These are phyloP conservation scores for Todus mexicanus DNA, from an alignment of 2,797 vertebrate genomes.

Conservation along the genomic window DNA sequence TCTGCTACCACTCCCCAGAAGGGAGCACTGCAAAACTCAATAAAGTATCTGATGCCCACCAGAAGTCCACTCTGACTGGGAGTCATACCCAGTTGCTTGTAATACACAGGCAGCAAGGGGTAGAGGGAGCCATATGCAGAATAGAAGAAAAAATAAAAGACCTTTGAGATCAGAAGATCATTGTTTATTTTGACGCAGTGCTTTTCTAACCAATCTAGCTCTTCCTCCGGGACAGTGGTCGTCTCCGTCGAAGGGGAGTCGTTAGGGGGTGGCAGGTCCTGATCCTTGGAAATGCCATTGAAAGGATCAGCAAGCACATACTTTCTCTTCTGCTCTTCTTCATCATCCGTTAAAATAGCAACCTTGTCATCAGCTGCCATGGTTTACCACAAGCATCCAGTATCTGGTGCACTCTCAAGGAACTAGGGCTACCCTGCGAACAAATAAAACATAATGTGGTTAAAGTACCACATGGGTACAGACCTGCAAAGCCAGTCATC, in stretches of 20 bases:
- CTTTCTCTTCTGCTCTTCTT: slow-evolving; percentile 92
- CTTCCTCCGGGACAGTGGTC: slow-evolving; percentile 55
- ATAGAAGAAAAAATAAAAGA: slow-evolving; percentile 99
- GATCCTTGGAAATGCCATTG: slow-evolving; percentile 78
- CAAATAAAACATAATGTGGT: background rate
- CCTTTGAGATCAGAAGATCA: slow-evolving; percentile 91
- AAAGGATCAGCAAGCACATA: slow-evolving; percentile 88
- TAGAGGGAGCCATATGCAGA: slow-evolving; percentile 96
- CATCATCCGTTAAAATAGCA: slow-evolving; percentile 93
- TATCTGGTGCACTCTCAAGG: background rate
- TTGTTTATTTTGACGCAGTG: slow-evolving; percentile 87
- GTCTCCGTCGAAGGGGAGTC: slow-evolving; percentile 60
- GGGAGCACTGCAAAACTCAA: slow-evolving; percentile 98
- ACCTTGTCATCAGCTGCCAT: slow-evolving; percentile 94
- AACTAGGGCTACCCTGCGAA: slow-evolving; percentile 45
- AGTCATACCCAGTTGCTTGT: slow-evolving; percentile 94
- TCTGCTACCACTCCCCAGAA: slow-evolving; percentile 98
- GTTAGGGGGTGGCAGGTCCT: slow-evolving; percentile 47
- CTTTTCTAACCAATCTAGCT: slow-evolving; percentile 86
- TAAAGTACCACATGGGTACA: background rate
- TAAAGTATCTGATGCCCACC: slow-evolving; percentile 96
- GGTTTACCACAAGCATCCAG: slow-evolving; percentile 56
- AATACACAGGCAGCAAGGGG: slow-evolving; percentile 92
- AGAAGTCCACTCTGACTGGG: slow-evolving; percentile 91
- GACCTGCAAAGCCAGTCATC: background rate